Evolutionary conservation across 2,113 vertebrate genomes (phyloP), one percentile per base, ranked within the genome.

Genomic region (Zeus faber): DNA sequence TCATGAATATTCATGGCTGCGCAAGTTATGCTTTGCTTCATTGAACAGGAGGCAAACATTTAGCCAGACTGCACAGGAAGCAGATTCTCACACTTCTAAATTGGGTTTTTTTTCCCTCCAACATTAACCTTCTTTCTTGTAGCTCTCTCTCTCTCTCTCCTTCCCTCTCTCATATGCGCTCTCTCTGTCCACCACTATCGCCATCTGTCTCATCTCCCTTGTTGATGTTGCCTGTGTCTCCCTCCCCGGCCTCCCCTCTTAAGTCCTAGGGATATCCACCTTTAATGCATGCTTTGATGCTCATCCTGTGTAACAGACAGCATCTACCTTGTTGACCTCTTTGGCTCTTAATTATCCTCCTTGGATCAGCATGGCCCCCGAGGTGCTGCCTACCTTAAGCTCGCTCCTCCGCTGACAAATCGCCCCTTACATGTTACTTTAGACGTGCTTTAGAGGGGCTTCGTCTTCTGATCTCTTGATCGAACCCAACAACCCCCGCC

Each of bases 1-100:
- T 72, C 54, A 77, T 86, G 76, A 80, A 81, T 88, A 87, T 82
- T 88, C 76, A 87, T 83, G 22, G 25, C 1, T 35, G 49, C 45
- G 58, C 72, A 80, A 75, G 58, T 67, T 69, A 74, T 72, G 72
- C 70, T 76, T 76, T 58, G 71, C 58, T 70, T 82, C 64, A 83
- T 60, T 47, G 55, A 80, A 74, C 72, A 79, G 64, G 66, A 77
- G 76, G 58, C 59, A 78, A 73, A 84, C 77, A 72, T 80, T 78
- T 81, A 80, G 72, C 58, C 69, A 57, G 55, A 51, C 58, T 33
- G 45, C 17, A 59, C 54, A 58, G 23, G 54, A 67, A 62, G 50
- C 45, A 65, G 40, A 55, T 54, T 44, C 46, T 43, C 40, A 46
- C 24, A 39, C 49, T 26, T 39, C 27, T 24, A 14, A 20, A 26